Evolutionary conservation across 2,113 vertebrate species (phyloP), one percentile per base, ranked within the genome.

Genomic region (Scatophagus argus): DNA sequence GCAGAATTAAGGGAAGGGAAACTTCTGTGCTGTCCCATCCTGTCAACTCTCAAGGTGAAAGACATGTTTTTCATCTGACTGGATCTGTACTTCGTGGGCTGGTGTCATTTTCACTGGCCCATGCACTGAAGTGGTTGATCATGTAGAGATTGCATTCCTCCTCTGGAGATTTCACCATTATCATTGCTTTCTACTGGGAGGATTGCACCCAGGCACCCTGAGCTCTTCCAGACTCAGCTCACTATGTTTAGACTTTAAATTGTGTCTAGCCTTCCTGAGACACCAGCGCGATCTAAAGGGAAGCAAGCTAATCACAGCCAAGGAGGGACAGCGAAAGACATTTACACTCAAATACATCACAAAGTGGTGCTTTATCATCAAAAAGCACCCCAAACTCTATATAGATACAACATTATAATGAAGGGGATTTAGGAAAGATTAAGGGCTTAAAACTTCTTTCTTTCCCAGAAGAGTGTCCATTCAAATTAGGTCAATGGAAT

Each of bases 341-440:
- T 74, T 82, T 77, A 64, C 39, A 51, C 27, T 81, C 58, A 74
- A 76, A 87, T 29, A 62, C 60, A 73, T 47, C n/a, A 39, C 10
- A 10, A 43, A 9, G 11, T 47, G 41, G 52, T 78, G 62, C 46
- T 82, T 77, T 62, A 88, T 82, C 11, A 55, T 52, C n/a, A 83
- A 74, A 70, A 77, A 77, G 56, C 43, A 21, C 21, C 44, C 43
- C 72, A 60, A 78, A 84, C 47, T 79, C 46, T 70, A 60, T 62
- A 58, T 8, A 66, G 63, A 80, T 74, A 46, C 23, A 79, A 21
- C 31, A 74, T 70, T 87, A 46, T 66, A 87, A 77, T 81, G 59
- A 87, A 76, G 38, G 17, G 85, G 74, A 88, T 85, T 87, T 81
- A 54, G 16, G 19, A 70, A 84, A 79, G 84, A 83, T 88, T 85